Conservation (phyloP, 2,113 vertebrate genomes). For the Myotis brandtii region DNA sequence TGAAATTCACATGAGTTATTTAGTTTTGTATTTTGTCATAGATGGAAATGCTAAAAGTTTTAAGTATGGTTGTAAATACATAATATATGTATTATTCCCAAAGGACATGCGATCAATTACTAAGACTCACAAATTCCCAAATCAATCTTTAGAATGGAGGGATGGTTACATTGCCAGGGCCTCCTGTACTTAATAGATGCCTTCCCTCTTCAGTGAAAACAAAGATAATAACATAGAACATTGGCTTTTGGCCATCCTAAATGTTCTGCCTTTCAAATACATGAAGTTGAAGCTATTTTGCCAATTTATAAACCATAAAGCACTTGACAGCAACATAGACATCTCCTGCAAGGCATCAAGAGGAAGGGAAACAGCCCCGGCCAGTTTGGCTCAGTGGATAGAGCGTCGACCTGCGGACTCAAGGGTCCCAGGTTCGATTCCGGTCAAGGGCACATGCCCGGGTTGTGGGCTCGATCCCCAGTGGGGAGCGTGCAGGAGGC, state of each 20-base stretch:
- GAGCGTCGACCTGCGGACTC: too few species aligned
- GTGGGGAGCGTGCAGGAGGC: too few species aligned
- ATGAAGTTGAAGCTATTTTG: neutral
- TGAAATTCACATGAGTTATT: conserved; percentile 6
- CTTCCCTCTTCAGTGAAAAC: conserved; percentile 21
- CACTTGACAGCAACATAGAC: conserved; percentile 47
- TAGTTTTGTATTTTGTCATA: neutral
- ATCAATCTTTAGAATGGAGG: neutral
- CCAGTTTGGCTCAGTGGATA: too few species aligned
- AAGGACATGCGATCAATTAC: neutral
- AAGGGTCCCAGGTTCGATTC: too few species aligned
- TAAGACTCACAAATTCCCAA: conserved; percentile 8
- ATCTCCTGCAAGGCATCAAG: conserved; percentile 56
- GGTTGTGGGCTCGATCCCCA: too few species aligned
- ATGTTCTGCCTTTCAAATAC: conserved; percentile 49
- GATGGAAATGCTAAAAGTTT: neutral
- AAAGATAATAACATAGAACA: neutral
- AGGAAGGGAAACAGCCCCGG: conserved; percentile 72
- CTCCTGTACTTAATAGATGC: neutral
- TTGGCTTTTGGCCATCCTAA: neutral
- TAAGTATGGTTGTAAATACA: neutral
- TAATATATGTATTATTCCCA: conserved; percentile 35
- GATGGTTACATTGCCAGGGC: neutral
- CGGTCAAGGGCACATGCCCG: too few species aligned
- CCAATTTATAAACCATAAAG: conserved; percentile 48